phyloP scores from a whole-genome alignment of 2,888 invertebrate genomes.

The Yponomeuta malinellus region DNA sequence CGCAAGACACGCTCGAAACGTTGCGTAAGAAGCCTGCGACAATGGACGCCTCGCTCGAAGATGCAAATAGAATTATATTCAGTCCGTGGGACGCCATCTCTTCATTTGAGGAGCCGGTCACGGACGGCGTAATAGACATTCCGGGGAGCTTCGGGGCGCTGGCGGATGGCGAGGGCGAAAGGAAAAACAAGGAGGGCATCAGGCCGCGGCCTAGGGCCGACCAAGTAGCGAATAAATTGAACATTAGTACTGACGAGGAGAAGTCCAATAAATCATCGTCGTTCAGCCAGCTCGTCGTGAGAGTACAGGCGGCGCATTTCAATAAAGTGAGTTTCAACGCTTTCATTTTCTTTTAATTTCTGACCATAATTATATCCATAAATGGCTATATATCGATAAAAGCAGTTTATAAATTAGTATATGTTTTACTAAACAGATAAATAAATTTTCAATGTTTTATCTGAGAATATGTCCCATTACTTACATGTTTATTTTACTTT shows the following conservation, averaged over 20 bases:
- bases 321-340: slow-evolving; percentile 51
- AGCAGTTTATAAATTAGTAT: too few species aligned
- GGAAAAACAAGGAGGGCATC: slow-evolving; percentile 49
- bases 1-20: slow-evolving; percentile 45
- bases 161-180: slow-evolving; percentile 41
- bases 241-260: slow-evolving; percentile 64
- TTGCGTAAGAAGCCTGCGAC: slow-evolving; percentile 51
- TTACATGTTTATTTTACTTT: too few species aligned
- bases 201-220: slow-evolving; percentile 41
- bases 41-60: slow-evolving; percentile 65
- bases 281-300: slow-evolving; percentile 67
- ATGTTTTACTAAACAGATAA: too few species aligned
- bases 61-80: slow-evolving; percentile 73
- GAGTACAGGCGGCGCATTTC: slow-evolving; percentile 69
- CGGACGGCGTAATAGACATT: slow-evolving; percentile 62
- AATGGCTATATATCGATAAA: too few species aligned
- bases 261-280: slow-evolving; percentile 69
- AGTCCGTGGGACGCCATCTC: slow-evolving; percentile 71
- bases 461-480: too few species aligned
- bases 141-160: slow-evolving; percentile 51
- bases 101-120: slow-evolving; percentile 61
- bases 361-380: too few species aligned
- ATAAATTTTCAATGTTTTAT: too few species aligned
- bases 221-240: slow-evolving; percentile 64
- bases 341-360: background rate